phyloP scores from a whole-genome alignment of 2,797 vertebrate genomes.

The Zalophus californianus region DNA sequence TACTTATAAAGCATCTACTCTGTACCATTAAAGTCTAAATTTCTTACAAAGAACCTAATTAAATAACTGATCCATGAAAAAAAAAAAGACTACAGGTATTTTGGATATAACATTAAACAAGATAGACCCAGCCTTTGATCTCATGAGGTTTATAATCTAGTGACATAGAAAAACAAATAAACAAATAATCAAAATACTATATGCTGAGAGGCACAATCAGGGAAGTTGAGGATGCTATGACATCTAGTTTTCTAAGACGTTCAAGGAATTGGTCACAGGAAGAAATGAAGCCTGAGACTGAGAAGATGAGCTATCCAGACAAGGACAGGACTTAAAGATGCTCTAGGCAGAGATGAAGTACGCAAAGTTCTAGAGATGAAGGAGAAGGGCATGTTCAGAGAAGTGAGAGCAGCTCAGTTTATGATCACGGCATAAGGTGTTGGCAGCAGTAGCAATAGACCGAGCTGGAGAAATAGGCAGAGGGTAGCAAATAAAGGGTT shows the following conservation, averaged over 20 bases:
- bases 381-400: fast-evolving
- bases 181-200: neutral
- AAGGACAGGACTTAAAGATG: fast-evolving
- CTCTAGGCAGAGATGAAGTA: neutral
- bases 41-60: too few relatives aligned
- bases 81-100: neutral
- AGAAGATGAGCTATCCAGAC: neutral
- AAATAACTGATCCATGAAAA: too few relatives aligned
- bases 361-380: neutral
- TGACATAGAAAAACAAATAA: neutral
- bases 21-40: neutral
- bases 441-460: neutral
- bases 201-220: neutral
- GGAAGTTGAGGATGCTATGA: neutral
- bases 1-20: neutral
- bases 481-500: neutral
- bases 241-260: neutral
- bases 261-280: neutral
- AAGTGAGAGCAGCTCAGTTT: neutral
- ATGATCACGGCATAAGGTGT: too few relatives aligned
- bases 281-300: neutral
- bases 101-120: neutral
- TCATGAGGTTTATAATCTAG: neutral
- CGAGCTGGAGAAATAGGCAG: neutral
- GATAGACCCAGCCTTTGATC: neutral